Percentiles rank a stretch among this genome's conserved stretches.
Conservation (phyloP, 2,888 invertebrate genomes). For the Girardia tigrina region DNA sequence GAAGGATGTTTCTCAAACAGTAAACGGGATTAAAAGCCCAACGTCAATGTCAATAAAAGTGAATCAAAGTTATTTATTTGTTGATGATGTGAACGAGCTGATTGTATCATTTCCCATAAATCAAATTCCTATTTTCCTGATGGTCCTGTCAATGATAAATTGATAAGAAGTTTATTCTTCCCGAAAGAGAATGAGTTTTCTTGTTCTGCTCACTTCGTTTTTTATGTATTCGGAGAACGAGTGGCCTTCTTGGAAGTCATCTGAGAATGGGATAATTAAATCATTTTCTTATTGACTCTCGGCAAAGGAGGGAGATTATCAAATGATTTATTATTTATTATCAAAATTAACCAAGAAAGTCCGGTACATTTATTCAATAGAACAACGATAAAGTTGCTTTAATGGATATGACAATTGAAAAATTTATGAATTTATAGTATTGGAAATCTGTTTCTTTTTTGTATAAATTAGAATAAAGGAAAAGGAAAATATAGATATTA, state of each 20-base stretch:
- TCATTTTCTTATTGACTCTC: background rate
- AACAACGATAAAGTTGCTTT: background rate
- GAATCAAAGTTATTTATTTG: background rate
- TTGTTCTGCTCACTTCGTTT: too few relatives aligned
- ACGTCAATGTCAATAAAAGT: background rate
- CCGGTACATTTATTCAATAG: background rate
- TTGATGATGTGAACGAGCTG: background rate
- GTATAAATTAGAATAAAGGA: background rate
- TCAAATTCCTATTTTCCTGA: background rate
- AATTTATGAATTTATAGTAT: background rate
- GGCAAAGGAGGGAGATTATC: background rate
- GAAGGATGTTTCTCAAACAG: background rate
- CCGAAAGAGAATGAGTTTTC: too few relatives aligned
- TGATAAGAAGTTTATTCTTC: background rate
- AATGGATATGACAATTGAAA: background rate
- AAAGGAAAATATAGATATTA: background rate
- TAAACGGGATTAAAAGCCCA: background rate
- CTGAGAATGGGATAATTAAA: background rate
- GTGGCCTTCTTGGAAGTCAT: too few relatives aligned
- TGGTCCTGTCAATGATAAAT: conserved; percentile 12
- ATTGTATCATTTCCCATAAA: background rate
- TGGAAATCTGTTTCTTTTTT: too few relatives aligned
- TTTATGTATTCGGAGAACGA: too few relatives aligned
- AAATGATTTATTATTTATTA: background rate
- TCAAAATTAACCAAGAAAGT: background rate